Evolutionary conservation across 2,888 invertebrate genomes (phyloP), one percentile per base, ranked within the genome.

Genomic region (Meteorus cinctellus): DNA sequence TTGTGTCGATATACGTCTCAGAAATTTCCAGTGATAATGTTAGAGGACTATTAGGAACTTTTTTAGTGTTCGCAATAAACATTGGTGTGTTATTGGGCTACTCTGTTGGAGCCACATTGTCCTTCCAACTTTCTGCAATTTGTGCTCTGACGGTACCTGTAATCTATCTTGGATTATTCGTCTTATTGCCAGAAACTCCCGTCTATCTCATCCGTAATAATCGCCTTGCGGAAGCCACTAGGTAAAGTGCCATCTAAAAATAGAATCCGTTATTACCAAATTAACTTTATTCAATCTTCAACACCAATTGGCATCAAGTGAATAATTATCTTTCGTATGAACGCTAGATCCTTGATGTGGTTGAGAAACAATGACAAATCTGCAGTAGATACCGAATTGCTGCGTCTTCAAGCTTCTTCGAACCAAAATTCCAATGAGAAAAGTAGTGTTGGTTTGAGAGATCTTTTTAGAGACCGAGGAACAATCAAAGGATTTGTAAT

Each of bases 1-100:
- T 92, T 48, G 90, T 91, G 0, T 93, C 94, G 0, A 90, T 94
- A n/a, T 93, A 92, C 84, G 91, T 92, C 31, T 92, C 92, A 0
- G 95, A 95, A 86, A 91, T 93, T 0, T 91, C 93, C 0, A 92
- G 93, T 36, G 90, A 90, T 81, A 84, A 87, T 74, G 82, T 91
- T 41, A 87, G 93, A 8, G 93, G 93, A 0, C 87, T 90, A 55
- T 85, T 93, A 1, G 92, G 92, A 4, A 90, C 92, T 6, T 87
- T 92, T 5, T 83, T 92, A 66, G 90, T 92, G 78, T 85, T 92
- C 29, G 87, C 88, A 69, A 86, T 92, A 36, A 91, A 91, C 74
- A 77, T 87, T 1, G 92, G 91, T 1, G 86, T 90, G 34, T 81
- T 91, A 1, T 59, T 89, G 27, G 86, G 87, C 29, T 91, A 89